Percentiles rank a stretch among this genome's conserved stretches.
These are phyloP conservation scores for Reticulitermes speratus DNA, from an alignment of 1,140 invertebrate genomes.

Conservation along the genomic window DNA sequence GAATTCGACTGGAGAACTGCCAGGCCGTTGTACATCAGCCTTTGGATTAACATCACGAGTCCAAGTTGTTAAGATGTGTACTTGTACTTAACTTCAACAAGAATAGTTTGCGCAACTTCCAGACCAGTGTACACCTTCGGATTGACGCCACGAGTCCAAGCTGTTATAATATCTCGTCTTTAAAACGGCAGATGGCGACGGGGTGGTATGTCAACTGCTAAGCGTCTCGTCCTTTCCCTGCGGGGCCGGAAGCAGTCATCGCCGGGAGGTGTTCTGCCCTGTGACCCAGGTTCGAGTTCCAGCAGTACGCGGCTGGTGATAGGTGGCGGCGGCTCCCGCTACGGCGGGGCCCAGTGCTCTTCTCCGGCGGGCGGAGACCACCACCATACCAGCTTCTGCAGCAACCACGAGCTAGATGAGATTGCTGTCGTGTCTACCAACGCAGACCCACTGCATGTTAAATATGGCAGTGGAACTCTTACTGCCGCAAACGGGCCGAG, in stretches of 20 bases:
- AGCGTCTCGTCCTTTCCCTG: background rate
- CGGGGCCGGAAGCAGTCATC: background rate
- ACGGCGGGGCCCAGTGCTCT: slow-evolving; percentile 40
- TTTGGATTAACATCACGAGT: too few relatives aligned
- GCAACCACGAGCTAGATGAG: slow-evolving; percentile 70
- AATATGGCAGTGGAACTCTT: slow-evolving; percentile 58
- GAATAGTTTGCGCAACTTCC: too few relatives aligned
- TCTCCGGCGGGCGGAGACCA: slow-evolving; percentile 47
- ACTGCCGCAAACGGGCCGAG: slow-evolving; percentile 61
- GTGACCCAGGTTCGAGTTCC: background rate
- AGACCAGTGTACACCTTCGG: too few relatives aligned
- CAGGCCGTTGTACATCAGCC: too few relatives aligned
- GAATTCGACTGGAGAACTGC: too few relatives aligned
- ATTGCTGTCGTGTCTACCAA: slow-evolving; percentile 70
- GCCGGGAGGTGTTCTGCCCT: background rate
- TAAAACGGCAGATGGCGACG: background rate
- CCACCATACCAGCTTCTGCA: slow-evolving; percentile 48
- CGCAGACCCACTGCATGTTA: slow-evolving; percentile 55
- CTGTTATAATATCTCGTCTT: too few relatives aligned
- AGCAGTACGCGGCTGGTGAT: slow-evolving; percentile 5
- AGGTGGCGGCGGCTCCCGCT: background rate
- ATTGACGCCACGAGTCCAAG: too few relatives aligned
- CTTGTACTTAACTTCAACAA: too few relatives aligned
- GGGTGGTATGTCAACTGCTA: background rate
- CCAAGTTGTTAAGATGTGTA: too few relatives aligned